Base-by-base conservation (phyloP, 2,888 invertebrate genomes). In the Cryptus viduatorius region DNA sequence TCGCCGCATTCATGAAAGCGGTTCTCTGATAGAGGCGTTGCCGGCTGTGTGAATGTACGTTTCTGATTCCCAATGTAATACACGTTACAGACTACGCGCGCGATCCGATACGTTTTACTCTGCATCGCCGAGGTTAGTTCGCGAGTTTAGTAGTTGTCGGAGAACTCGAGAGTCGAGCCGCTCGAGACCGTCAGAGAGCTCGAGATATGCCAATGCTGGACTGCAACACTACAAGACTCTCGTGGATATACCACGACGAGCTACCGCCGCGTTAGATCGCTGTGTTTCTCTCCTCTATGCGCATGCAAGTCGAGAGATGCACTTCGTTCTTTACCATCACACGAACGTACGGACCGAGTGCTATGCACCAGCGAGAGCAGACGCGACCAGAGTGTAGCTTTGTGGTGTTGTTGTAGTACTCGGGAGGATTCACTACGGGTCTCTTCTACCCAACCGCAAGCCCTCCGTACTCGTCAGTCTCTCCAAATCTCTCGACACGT, bases 241-340 rank as follows among this genome's bases (percentile, higher is more conserved):
- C 75, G 77, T 75, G 64, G 87, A 88, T 90, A 91, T 86, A 90
- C 86, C 83, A 87, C 86, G 87, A 82, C 88, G 85, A 77, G 86
- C 90, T 86, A 88, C 82, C 88, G 14, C 61, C 29, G 24, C 10
- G 31, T 50, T 53, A 44, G 16, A 61, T 42, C 16, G 48, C 56
- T n/a, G 16, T 16, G 48, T 50, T 50, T 50, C 42, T 67, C 31
- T 67, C 8, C 71, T 29, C n/a, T 4, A 53, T 61, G 61, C 14
- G 12, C 61, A 29, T 14, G 29, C 61, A n/a, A 37, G 53, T 29
- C 53, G 16, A 42, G 24, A 53, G 14, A 53, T 71, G 72, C 65
- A 61, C 42, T 78, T 68, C 46, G 72, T 61, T 68, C 37, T 73
- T 73, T 10, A 42, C 65, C 44, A 19, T 61, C 31, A 29, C 59